phyloP scores from a whole-genome alignment of 2,113 vertebrate species.

The Lophius piscatorius region DNA sequence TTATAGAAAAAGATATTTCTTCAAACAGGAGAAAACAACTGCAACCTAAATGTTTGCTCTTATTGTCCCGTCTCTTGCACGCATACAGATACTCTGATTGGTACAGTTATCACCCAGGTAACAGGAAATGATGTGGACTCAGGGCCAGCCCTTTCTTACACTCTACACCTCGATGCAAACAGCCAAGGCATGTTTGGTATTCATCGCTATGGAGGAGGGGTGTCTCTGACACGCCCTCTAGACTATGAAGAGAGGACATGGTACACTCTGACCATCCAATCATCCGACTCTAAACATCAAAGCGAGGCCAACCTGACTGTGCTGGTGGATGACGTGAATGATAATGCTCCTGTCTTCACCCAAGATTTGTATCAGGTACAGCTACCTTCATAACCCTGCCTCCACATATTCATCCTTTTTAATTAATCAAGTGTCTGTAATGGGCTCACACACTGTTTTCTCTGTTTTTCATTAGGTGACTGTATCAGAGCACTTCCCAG shows the following conservation, averaged over 20 bases:
- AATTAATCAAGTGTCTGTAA: not conserved
- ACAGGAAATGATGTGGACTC: constrained; percentile 98
- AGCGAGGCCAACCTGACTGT: constrained; percentile 90
- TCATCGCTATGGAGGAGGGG: constrained; percentile 85
- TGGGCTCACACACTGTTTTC: not conserved
- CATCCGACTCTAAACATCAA: constrained; percentile 89
- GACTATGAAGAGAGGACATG: constrained; percentile 86
- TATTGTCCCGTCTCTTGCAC: constrained; percentile 39
- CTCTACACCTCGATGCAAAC: constrained; percentile 78
- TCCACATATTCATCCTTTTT: too few relatives aligned
- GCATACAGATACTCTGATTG: constrained; percentile 83
- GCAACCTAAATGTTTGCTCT: constrained; percentile 27
- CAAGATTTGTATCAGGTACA: constrained; percentile 92
- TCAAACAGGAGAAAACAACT: constrained; percentile 10
- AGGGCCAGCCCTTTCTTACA: constrained; percentile 88
- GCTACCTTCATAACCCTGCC: not conserved
- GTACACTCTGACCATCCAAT: constrained; percentile 86
- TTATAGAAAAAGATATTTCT: constrained; percentile 49
- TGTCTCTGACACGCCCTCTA: constrained; percentile 84
- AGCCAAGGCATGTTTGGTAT: constrained; percentile 85
- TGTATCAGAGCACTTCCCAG: constrained; percentile 86
- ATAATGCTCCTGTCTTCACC: constrained; percentile 89
- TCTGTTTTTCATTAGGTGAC: constrained; percentile 79
- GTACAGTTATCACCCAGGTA: constrained; percentile 92
- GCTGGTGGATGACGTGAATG: constrained; percentile 92